A percentile compares a stretch with the other conserved stretches of the same genome.
These are phyloP conservation scores for Toxostoma redivivum DNA, from an alignment of 2,113 vertebrate genomes.

Conservation along the genomic window DNA sequence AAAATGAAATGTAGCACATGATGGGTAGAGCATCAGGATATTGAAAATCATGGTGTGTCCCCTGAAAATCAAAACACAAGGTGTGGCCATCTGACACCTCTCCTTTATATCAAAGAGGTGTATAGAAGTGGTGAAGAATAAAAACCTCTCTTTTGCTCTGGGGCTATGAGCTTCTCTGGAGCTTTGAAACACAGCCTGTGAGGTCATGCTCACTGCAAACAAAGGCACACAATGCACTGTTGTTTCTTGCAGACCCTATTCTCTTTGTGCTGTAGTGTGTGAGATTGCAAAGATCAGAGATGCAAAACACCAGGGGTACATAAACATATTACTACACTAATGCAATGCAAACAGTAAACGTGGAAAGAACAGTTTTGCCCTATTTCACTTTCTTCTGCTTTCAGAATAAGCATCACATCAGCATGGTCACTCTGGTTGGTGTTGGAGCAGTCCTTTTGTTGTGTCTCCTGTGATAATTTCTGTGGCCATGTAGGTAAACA, in stretches of 20 bases:
- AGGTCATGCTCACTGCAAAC: neutral
- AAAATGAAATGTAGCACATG: neutral
- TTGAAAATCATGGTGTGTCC: neutral
- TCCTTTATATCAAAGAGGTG: neutral
- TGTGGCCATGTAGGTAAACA: neutral
- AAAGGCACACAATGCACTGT: neutral
- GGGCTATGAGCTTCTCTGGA: neutral
- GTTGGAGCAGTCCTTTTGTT: neutral
- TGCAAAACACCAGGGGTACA: neutral
- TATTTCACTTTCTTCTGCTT: neutral
- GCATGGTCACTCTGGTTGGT: neutral
- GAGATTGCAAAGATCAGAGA: neutral
- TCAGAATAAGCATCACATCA: neutral
- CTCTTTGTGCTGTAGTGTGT: neutral
- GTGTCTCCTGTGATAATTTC: rapidly evolving
- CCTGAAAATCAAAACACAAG: neutral
- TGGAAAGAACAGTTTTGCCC: neutral
- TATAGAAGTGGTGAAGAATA: neutral
- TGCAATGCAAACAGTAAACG: rapidly evolving
- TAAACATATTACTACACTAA: neutral
- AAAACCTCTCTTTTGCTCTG: neutral
- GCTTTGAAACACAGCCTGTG: neutral
- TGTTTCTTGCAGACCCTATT: neutral
- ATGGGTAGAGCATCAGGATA: neutral
- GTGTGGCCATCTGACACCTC: neutral